Conservation (phyloP, 2,888 invertebrate genomes). For the Mantis religiosa region DNA sequence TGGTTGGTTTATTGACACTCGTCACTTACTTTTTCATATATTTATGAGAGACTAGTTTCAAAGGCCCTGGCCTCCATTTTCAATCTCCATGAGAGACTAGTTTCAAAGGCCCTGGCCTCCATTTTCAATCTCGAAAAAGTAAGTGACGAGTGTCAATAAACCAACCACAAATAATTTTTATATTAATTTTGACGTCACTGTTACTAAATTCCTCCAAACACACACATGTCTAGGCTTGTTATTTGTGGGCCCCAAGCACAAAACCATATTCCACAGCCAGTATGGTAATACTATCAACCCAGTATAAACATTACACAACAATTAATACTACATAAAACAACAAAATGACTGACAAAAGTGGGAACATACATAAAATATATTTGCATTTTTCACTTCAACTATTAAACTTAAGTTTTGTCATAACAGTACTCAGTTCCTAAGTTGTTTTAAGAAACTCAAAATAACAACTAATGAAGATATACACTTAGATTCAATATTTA, state of each 20-base stretch:
- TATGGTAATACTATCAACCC: not conserved
- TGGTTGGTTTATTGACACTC: no score
- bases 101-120: no score
- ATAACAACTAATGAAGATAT: not conserved
- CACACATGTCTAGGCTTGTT: no score
- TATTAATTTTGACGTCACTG: no score
- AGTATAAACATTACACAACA: not conserved
- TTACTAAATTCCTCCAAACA: no score
- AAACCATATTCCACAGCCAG: slow-evolving; percentile 6
- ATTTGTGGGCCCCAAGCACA: not conserved
- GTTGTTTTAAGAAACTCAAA: not conserved
- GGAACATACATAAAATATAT: not conserved
- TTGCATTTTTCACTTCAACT: not conserved
- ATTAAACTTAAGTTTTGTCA: not conserved
- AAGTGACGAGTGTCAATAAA: no score
- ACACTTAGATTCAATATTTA: not conserved
- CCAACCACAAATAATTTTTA: no score
- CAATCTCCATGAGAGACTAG: no score
- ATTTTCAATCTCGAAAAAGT: no score
- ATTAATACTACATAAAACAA: not conserved
- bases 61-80: no score
- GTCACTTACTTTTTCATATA: no score
- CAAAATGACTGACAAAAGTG: not conserved
- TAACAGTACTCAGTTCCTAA: not conserved
- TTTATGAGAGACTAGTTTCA: no score